Conservation (phyloP, 1,140 invertebrate species). For the Dryas iulia region DNA sequence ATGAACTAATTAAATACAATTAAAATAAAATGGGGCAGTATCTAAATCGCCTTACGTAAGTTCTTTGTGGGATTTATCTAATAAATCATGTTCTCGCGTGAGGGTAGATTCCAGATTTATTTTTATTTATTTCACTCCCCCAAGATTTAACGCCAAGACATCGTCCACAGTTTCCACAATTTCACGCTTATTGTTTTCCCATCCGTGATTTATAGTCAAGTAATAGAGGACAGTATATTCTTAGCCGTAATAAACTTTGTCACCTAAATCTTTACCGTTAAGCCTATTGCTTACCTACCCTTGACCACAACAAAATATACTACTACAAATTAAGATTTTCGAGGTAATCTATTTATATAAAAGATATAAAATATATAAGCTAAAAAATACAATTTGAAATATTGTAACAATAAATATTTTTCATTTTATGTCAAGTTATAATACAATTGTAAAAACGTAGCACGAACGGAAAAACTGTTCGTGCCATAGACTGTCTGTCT, state of each 20-base stretch:
- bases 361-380: background rate
- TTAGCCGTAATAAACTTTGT: constrained; percentile 75
- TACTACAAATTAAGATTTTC: constrained; percentile 17
- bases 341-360: too few species aligned
- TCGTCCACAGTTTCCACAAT: constrained; percentile 77
- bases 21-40: constrained; percentile 39
- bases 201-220: constrained; percentile 76
- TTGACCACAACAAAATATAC: constrained; percentile 37
- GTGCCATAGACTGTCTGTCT: too few species aligned
- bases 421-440: too few species aligned
- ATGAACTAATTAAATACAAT: constrained; percentile 56
- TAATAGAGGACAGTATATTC: constrained; percentile 76
- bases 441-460: too few species aligned
- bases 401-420: background rate
- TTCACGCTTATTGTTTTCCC: constrained; percentile 80
- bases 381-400: background rate
- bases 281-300: constrained; percentile 53
- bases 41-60: constrained; percentile 41
- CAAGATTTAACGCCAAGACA: constrained; percentile 76
- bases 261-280: constrained; percentile 75
- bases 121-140: constrained; percentile 78
- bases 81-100: constrained; percentile 74
- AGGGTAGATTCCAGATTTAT: constrained; percentile 68
- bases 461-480: too few species aligned
- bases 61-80: constrained; percentile 51